These are phyloP conservation scores for Schlechtendalia chinensis DNA, from an alignment of 1,140 invertebrate genomes.

Conservation along the genomic window DNA sequence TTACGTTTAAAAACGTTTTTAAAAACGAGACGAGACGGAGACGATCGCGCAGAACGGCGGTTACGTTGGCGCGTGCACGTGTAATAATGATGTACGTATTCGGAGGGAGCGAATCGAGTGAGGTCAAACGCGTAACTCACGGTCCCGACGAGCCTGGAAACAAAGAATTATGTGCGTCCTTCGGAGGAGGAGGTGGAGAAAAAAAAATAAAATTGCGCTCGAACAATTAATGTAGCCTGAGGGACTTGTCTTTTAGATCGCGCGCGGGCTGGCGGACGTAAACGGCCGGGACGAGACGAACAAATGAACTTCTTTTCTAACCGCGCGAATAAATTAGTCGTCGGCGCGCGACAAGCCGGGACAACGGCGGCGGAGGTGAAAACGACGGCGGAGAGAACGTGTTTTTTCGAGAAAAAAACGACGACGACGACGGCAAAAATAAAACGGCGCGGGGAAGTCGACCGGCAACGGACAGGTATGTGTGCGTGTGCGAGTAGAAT, in stretches of 20 bases:
- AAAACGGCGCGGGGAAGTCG: constrained; percentile 18
- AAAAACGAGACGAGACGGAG: too few relatives aligned
- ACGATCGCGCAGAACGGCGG: too few relatives aligned
- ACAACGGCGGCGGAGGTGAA: neutral
- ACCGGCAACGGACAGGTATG: constrained; percentile 37
- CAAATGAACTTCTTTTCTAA: constrained; percentile 47
- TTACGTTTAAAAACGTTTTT: too few relatives aligned
- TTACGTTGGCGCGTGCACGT: too few relatives aligned
- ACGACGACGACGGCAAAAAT: neutral
- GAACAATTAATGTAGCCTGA: constrained; percentile 48
- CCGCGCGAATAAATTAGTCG: constrained; percentile 47
- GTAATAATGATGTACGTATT: neutral
- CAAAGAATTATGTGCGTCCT: constrained; percentile 44
- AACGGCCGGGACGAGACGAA: too few relatives aligned
- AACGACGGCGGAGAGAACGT: neutral
- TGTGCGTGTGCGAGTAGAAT: too few relatives aligned
- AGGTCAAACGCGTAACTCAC: constrained; percentile 27
- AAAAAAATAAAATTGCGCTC: constrained; percentile 7
- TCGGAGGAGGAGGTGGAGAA: too few relatives aligned
- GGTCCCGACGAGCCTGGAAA: constrained; percentile 12
- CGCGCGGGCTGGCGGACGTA: too few relatives aligned
- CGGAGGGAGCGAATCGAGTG: neutral
- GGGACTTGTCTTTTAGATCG: constrained; percentile 47
- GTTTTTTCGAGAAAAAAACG: constrained; percentile 6
- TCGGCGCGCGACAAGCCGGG: constrained; percentile 42